Conservation (phyloP, 2,113 vertebrate genomes). For the Prolemur simus region DNA sequence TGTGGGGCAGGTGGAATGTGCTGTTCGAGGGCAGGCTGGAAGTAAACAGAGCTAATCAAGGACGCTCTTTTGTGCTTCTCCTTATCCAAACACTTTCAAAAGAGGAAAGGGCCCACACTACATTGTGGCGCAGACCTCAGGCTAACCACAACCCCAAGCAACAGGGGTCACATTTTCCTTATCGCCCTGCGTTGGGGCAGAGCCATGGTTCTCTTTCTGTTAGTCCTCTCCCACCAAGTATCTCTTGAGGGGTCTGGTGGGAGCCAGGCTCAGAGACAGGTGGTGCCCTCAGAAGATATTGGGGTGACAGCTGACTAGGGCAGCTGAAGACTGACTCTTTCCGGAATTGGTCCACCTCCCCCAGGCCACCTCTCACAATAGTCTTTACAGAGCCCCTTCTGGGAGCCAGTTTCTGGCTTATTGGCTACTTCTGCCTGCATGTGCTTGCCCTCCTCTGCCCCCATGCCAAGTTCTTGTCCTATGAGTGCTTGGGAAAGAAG, state of each 20-base stretch:
- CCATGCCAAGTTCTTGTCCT: neutral
- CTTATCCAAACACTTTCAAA: constrained; percentile 57
- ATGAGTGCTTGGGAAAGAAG: neutral
- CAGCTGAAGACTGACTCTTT: neutral
- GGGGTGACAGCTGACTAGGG: neutral
- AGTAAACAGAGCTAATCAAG: constrained; percentile 62
- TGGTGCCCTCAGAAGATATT: neutral
- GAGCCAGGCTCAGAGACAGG: neutral
- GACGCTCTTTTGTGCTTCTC: constrained; percentile 45
- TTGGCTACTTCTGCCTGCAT: neutral
- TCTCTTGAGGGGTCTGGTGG: neutral
- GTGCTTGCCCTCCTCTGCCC: neutral
- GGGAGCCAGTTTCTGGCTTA: neutral
- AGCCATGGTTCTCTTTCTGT: constrained; percentile 23
- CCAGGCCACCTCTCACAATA: neutral
- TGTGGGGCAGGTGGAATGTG: constrained; percentile 76
- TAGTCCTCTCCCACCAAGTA: neutral
- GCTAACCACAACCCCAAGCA: constrained; percentile 24
- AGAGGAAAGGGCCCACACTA: constrained; percentile 13
- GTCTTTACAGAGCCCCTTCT: neutral
- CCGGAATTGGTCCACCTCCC: neutral
- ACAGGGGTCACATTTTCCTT: constrained; percentile 42
- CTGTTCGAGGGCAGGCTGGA: constrained; percentile 17
- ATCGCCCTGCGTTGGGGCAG: neutral
- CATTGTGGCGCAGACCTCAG: neutral